Evolutionary conservation across 2,888 invertebrate species (phyloP).

Genomic region (Pachycephus smyrnensis): DNA sequence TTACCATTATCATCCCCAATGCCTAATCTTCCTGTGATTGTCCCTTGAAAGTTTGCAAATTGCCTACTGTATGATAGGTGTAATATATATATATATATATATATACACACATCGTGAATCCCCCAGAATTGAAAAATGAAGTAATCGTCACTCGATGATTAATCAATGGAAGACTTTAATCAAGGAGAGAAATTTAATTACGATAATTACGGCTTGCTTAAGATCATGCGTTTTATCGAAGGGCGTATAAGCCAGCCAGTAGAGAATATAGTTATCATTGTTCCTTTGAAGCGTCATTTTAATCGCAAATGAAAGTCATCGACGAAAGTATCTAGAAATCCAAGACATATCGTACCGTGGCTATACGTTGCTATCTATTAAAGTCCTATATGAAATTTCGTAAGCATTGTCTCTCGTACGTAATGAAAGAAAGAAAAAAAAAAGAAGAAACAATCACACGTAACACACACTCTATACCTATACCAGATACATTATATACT

Average conservation of each 20-base stretch:
- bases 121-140: not conserved
- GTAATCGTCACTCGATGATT: not conserved
- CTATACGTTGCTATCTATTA: not conserved
- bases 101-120: not conserved
- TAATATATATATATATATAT: no score
- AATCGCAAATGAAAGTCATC: conserved; percentile 8
- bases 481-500: not conserved
- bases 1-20: not conserved
- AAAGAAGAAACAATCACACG: conserved; percentile 6
- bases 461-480: not conserved
- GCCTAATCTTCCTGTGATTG: not conserved
- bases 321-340: conserved; percentile 9
- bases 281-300: not conserved
- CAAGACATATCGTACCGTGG: conserved; percentile 6
- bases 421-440: conserved; percentile 2
- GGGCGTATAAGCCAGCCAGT: conserved; percentile 29
- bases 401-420: not conserved
- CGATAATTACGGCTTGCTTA: not conserved
- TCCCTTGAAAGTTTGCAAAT: conserved; percentile 5
- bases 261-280: conserved; percentile 1
- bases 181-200: not conserved
- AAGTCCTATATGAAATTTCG: not conserved
- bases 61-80: not conserved
- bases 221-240: not conserved
- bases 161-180: not conserved